Conservation (phyloP, 2,797 vertebrate species). For the Epinephelus coioides region DNA sequence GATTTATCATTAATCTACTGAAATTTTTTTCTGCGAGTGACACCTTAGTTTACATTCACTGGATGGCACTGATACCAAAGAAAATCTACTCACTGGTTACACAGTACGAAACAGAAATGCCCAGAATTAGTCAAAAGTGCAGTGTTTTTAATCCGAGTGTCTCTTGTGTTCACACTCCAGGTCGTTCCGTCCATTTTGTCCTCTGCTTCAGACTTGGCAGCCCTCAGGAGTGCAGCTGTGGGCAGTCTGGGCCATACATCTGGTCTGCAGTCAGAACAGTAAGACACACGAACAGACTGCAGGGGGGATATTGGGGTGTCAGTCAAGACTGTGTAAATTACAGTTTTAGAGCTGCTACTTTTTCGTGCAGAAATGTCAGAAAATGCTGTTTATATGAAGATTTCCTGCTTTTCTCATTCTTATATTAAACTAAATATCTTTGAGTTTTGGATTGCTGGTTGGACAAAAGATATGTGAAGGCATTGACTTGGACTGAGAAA, state of each 20-base stretch:
- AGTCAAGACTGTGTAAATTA: not conserved
- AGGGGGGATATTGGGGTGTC: not conserved
- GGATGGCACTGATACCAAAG: not conserved
- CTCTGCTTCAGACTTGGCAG: slow-evolving; percentile 90
- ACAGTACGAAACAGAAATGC: not conserved
- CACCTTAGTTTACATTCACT: not conserved
- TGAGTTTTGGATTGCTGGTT: not conserved
- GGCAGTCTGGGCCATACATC: slow-evolving; percentile 96
- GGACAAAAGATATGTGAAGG: not conserved
- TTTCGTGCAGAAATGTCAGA: not conserved
- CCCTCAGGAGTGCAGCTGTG: slow-evolving; percentile 95
- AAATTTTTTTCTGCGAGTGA: not conserved
- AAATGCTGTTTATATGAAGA: not conserved
- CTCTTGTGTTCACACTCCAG: slow-evolving; percentile 75
- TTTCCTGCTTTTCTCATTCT: not conserved
- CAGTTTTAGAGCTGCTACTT: not conserved
- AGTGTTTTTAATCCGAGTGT: not conserved
- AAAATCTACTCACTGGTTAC: not conserved
- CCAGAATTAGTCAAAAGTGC: not conserved
- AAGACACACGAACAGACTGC: slow-evolving; percentile 64
- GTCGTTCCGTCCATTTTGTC: slow-evolving; percentile 93
- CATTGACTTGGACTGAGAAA: not conserved
- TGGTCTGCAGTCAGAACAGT: slow-evolving; percentile 95
- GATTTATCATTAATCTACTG: not conserved
- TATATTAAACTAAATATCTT: not conserved